Conservation (phyloP, 2,888 invertebrate species). For the Sphecodes monilicornis region DNA sequence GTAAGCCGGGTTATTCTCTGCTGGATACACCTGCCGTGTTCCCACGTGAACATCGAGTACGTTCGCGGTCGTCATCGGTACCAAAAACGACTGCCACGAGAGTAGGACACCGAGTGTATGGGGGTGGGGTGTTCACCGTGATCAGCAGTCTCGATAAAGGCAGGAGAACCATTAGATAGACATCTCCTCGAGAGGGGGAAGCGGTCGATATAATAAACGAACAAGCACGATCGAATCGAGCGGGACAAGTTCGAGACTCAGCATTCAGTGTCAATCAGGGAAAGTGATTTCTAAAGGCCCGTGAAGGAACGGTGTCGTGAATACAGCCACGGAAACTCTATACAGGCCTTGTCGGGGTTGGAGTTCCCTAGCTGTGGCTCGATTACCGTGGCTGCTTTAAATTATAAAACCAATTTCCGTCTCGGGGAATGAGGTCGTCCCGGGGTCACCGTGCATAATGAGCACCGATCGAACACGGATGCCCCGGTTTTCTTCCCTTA, state of each 20-base stretch:
- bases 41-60: constrained; percentile 55
- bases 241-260: constrained; percentile 69
- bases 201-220: constrained; percentile 74
- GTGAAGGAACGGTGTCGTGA: constrained; percentile 31
- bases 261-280: constrained; percentile 84
- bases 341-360: constrained; percentile 23
- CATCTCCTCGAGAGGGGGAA: constrained; percentile 64
- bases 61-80: constrained; percentile 50
- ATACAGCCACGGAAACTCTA: constrained; percentile 53
- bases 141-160: constrained; percentile 64
- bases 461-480: constrained; percentile 77
- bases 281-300: constrained; percentile 82
- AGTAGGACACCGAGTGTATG: background rate
- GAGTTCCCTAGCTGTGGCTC: constrained; percentile 52
- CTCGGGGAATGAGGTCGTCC: constrained; percentile 64
- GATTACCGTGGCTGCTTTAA: constrained; percentile 70
- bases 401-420: constrained; percentile 83
- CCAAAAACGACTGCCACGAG: constrained; percentile 38
- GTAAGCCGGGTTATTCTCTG: constrained; percentile 58
- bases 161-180: constrained; percentile 64
- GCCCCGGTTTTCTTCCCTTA: constrained; percentile 69
- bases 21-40: constrained; percentile 71
- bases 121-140: constrained; percentile 35
- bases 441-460: constrained; percentile 73
- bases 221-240: constrained; percentile 73